These are phyloP conservation scores for Venusia cambrica DNA, from an alignment of 2,888 invertebrate genomes.

Conservation along the genomic window DNA sequence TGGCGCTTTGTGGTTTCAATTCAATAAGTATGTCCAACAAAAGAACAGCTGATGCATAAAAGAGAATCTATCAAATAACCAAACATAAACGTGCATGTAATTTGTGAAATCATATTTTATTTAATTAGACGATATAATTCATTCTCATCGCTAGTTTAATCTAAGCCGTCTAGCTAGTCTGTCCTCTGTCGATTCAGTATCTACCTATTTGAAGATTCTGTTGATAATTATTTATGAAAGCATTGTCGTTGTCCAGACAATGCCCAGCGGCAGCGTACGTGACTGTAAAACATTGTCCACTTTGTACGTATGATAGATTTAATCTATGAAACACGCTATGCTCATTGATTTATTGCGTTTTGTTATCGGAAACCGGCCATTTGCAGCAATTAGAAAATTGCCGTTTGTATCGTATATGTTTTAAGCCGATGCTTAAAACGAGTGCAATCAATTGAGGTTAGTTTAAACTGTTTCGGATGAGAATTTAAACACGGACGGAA, in stretches of 20 bases:
- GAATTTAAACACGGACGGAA: slow-evolving; percentile 15
- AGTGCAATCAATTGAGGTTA: slow-evolving; percentile 28
- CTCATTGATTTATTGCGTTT: slow-evolving; percentile 32
- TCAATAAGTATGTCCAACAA: slow-evolving; percentile 26
- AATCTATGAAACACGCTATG: slow-evolving; percentile 28
- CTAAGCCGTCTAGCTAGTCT: slow-evolving; percentile 27
- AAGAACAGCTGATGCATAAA: slow-evolving; percentile 28
- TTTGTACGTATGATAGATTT: slow-evolving; percentile 17
- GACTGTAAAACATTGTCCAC: slow-evolving; percentile 32
- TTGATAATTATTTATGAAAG: slow-evolving; percentile 52
- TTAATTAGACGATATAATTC: background rate
- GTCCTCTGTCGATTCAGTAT: slow-evolving; percentile 27
- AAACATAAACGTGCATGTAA: background rate
- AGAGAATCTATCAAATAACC: slow-evolving; percentile 2
- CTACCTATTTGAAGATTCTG: slow-evolving; percentile 32
- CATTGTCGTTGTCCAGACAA: slow-evolving; percentile 59
- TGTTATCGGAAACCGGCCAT: slow-evolving; percentile 31
- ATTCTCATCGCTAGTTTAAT: too few species aligned
- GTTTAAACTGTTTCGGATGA: slow-evolving; percentile 24
- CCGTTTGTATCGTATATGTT: slow-evolving; percentile 26
- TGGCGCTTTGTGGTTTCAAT: slow-evolving; percentile 26
- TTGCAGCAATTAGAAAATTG: slow-evolving; percentile 32
- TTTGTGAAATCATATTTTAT: background rate
- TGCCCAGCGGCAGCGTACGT: slow-evolving; percentile 43
- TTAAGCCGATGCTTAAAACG: too few species aligned